Percentiles rank a stretch among this genome's conserved stretches.
phyloP scores from a whole-genome alignment of 1,140 invertebrate species.

The Lanistes nyassanus region DNA sequence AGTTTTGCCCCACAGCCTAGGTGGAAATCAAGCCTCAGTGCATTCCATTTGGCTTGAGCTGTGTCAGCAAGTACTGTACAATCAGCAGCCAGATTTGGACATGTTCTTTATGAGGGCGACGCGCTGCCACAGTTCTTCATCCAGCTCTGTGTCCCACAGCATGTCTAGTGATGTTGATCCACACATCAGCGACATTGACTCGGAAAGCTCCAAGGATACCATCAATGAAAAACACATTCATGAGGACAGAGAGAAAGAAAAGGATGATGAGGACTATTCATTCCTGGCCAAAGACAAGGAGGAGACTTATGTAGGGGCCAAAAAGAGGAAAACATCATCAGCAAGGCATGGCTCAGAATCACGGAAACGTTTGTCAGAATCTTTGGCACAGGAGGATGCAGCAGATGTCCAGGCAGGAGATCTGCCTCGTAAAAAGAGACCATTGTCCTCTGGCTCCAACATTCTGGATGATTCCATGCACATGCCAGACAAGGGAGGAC shows the following conservation, averaged over 20 bases:
- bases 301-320: conserved; percentile 4
- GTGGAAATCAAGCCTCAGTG: conserved; percentile 85
- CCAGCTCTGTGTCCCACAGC: conserved; percentile 42
- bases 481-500: conserved; percentile 66
- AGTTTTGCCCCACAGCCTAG: conserved; percentile 85
- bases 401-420: conserved; percentile 23
- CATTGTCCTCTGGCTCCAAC: conserved; percentile 43
- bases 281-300: conserved; percentile 23
- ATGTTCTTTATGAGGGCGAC: conserved; percentile 50
- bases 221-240: conserved; percentile 66
- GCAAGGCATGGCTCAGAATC: conserved; percentile 27
- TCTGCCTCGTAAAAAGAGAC: conserved; percentile 51
- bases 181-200: conserved; percentile 63
- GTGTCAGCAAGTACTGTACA: conserved; percentile 72
- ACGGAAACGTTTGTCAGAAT: conserved; percentile 34
- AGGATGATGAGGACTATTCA: conserved; percentile 39
- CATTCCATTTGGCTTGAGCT: conserved; percentile 88
- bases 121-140: conserved; percentile 9
- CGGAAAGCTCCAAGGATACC: conserved; percentile 68
- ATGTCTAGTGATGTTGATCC: conserved; percentile 54
- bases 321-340: conserved; percentile 44
- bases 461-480: conserved; percentile 59
- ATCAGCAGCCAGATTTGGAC: conserved; percentile 46
- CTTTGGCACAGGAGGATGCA: conserved; percentile 24
- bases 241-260: conserved; percentile 59